Evolutionary conservation across 2,888 invertebrate species (phyloP), one percentile per base, ranked within the genome.

Genomic region (Subacronicta megacephala): DNA sequence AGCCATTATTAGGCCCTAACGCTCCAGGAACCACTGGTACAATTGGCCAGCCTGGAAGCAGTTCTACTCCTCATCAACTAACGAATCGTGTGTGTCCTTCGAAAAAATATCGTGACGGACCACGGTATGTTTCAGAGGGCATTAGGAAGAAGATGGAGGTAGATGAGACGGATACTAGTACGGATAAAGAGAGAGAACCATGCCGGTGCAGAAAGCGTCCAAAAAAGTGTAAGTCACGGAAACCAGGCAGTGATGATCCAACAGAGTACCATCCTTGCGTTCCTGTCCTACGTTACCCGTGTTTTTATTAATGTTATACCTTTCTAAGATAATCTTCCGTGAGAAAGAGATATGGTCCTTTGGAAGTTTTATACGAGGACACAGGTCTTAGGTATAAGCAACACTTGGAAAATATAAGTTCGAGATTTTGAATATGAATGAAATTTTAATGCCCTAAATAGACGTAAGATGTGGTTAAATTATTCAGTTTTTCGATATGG

Each of bases 141-240:
- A 65, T 50, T 0, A 74, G 62, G 36, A 70, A 72, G 50, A 66
- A 61, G 13, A 45, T 78, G 6, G 58, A 72, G n/a, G 9, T 72
- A 10, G 69, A 78, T n/a, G 77, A 80, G 12, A 65, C 73, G 1
- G 82, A 81, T 4, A 73, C 65, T 7, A 75, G 75, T 7, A 66
- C 69, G 1, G 70, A 66, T 2, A 75, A 67, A 18, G 53, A 57
- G 1, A 54, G n/a, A 7, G 53, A 61, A 0, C 12, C 38, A n/a
- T 85, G 84, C 51, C 57, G 23, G 10, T 66, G 72, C 35, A 12
- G 44, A n/a, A 51, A 17, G 7, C 47, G 73, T 9, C 10, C 23
- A 0, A 76, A 56, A 42, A 68, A 60, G 16, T 60, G 57, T 7
- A 67, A 63, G 17, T 62, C 55, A 7, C 62, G 63, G 23, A 59